phyloP scores from a whole-genome alignment of 2,113 vertebrate species.

The Rissa tridactyla region DNA sequence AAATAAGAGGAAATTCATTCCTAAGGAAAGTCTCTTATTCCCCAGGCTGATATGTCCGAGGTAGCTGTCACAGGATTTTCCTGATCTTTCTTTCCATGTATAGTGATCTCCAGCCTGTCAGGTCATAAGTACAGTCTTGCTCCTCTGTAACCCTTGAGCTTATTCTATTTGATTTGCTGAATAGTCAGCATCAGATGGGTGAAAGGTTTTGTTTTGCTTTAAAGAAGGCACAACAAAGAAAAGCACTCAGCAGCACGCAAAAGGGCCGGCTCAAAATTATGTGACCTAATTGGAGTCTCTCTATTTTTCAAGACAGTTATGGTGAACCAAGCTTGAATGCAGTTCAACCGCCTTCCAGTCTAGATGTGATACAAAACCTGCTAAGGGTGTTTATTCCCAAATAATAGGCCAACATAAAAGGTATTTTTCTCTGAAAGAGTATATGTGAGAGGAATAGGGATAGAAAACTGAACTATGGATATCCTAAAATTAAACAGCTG shows the following conservation, averaged over 20 bases:
- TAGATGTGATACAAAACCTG: not conserved
- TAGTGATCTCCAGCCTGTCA: not conserved
- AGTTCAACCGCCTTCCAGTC: not conserved
- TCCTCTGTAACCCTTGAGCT: not conserved
- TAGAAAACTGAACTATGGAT: not conserved
- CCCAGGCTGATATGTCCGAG: not conserved
- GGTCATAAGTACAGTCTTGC: not conserved
- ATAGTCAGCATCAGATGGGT: not conserved
- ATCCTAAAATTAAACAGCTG: not conserved
- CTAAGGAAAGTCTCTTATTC: not conserved
- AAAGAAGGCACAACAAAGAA: not conserved
- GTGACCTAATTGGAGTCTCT: not conserved
- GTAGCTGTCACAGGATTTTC: not conserved
- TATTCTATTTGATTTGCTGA: not conserved
- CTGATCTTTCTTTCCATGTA: not conserved
- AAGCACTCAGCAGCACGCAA: not conserved
- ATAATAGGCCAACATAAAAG: not conserved
- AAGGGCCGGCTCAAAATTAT: not conserved
- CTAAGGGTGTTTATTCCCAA: not conserved
- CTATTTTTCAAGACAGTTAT: not conserved
- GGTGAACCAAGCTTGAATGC: not conserved
- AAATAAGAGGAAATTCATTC: not conserved
- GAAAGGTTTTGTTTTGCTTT: conserved; percentile 26
- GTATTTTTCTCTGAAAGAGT: not conserved
- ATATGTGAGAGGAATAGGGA: not conserved